Evolutionary conservation across 2,113 vertebrate species (phyloP).

Genomic region (Bambusicola thoracicus): DNA sequence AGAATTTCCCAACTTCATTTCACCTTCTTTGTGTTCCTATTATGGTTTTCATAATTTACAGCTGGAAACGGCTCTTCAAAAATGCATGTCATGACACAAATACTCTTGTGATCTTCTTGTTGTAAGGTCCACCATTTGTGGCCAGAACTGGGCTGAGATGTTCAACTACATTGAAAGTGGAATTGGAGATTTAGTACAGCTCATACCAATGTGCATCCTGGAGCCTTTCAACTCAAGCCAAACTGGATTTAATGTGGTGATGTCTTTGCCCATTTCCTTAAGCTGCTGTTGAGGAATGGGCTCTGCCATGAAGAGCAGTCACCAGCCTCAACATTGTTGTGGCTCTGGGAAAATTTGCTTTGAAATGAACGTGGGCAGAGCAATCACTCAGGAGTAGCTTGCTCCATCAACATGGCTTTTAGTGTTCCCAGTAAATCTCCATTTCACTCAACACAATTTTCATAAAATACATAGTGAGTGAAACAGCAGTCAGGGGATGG

Average conservation of each 20-base stretch:
- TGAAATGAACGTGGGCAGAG: not conserved
- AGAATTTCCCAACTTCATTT: not conserved
- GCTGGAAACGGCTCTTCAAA: not conserved
- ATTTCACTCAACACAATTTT: slow-evolving; percentile 28
- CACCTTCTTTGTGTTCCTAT: not conserved
- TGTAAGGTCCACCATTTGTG: not conserved
- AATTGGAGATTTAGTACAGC: not conserved
- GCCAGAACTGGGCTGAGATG: fast-evolving
- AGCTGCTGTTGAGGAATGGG: not conserved
- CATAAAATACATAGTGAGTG: not conserved
- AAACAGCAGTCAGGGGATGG: not conserved
- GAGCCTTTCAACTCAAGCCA: not conserved
- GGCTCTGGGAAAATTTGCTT: not conserved
- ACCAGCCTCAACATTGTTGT: fast-evolving
- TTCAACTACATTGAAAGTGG: not conserved
- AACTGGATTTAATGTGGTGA: not conserved
- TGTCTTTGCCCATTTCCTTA: not conserved
- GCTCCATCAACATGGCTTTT: not conserved
- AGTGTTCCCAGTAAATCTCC: slow-evolving; percentile 26
- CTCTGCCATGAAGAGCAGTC: not conserved
- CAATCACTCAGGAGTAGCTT: not conserved
- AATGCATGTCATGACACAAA: fast-evolving
- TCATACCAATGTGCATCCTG: not conserved
- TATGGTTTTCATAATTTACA: not conserved
- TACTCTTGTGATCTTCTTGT: not conserved